Base-by-base conservation (phyloP, 2,797 vertebrate genomes). In the Centropyge bicolor region DNA sequence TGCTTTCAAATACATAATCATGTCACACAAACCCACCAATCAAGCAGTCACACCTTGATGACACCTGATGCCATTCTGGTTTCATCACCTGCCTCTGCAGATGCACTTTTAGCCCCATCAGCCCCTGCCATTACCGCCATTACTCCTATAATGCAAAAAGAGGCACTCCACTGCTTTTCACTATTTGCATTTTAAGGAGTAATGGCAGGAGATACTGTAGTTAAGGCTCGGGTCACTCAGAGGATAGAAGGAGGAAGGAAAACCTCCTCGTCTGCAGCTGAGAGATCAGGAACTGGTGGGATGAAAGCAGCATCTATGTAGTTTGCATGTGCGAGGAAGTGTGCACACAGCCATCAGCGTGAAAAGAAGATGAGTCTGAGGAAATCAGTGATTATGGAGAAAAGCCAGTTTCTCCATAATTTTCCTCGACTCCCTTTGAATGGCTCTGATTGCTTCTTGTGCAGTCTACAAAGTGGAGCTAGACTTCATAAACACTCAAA, bases 371-470 rank as follows among this genome's bases (percentile, higher is more conserved):
- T 55, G 74, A 81, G 72, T 80, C 55, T 75, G 66, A 85, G 65
- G 49, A 90, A 85, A 83, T 85, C 78, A 86, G 57, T 83, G 86
- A 91, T 88, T 84, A 80, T 85, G 74, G 54, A 20, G 52, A 74
- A 80, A 78, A 70, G 61, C 17, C 45, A 49, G 38, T 76, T 80
- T 86, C 74, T 72, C 81, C 60, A 68, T 84, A 63, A 82, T 89
- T 89, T 70, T 63, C 51, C 78, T 75, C 20, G 62, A 74, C 54
- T 81, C 59, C 61, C 45, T 76, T 61, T 89, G 88, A 92, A 91
- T 87, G 12, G 72, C 69, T 56, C 66, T 91, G 90, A 93, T 93
- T 94, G 89, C 89, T 86, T 83, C 84, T 83, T 80, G 85, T 87
- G 76, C 14, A 22, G 78, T 56, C 61, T 31, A 56, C 59, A 89